Conservation (phyloP, 2,113 vertebrate species). For the Mirza zaza region DNA sequence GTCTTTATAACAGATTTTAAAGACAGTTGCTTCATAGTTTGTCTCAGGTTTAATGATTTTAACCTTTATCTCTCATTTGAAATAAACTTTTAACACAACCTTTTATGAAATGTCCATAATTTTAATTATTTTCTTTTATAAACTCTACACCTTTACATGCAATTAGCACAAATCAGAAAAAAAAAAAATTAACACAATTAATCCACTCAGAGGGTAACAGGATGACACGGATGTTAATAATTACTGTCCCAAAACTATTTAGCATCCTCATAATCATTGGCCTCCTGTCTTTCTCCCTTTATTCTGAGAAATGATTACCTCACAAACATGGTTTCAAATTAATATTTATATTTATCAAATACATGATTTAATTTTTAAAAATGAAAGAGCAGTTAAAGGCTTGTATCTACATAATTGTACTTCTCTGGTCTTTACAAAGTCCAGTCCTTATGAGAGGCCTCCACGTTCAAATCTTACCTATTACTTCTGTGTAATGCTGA, state of each 20-base stretch:
- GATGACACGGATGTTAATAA: background rate
- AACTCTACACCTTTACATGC: background rate
- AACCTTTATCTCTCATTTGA: background rate
- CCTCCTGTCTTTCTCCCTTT: background rate
- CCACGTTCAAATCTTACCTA: background rate
- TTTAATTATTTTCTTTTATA: background rate
- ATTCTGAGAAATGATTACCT: constrained; percentile 27
- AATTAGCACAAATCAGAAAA: background rate
- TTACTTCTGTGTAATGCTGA: background rate
- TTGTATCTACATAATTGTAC: background rate
- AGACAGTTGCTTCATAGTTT: background rate
- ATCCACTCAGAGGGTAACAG: background rate
- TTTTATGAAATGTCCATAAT: background rate
- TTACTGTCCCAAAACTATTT: background rate
- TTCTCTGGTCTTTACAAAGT: background rate
- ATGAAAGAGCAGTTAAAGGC: background rate
- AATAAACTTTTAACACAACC: constrained; percentile 8
- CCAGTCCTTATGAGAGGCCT: background rate
- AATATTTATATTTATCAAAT: background rate
- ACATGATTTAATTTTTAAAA: background rate
- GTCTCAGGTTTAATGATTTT: background rate
- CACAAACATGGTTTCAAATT: background rate
- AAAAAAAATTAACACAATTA: background rate
- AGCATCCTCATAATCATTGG: background rate
- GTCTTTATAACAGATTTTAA: background rate